Base-by-base conservation (phyloP, 1,140 invertebrate species). In the Parasteatoda tepidariorum region DNA sequence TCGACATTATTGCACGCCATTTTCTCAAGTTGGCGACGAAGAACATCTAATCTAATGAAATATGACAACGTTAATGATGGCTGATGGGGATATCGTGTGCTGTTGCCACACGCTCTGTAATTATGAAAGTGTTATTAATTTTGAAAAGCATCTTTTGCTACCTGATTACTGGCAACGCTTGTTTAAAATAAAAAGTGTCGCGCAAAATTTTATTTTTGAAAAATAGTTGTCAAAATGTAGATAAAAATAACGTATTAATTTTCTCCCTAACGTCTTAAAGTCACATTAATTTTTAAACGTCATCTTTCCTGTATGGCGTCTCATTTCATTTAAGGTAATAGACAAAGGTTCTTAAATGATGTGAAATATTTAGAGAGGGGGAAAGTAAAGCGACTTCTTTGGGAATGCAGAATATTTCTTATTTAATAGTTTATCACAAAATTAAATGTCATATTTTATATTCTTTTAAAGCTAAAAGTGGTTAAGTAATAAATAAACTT, bases 11-110 rank as follows among this genome's bases (percentile, higher is more conserved):
- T 79, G 75, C 62, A 59, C 55, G 28, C 62, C 76, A 59, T 79
- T 79, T 79, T 79, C 76, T 79, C 76, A 68, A 79, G 76, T 68
- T 68, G 30, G 34, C 33, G 48, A n/a, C 34, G 18, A 3, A 55
- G 41, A 57, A 18, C 48, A 41, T 79, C 41, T 79, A 68, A 79
- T 68, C 76, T 79, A 68, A 67, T 68, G 64, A 68, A 79, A 79
- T 79, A 79, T 68, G 76, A 79, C 76, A 68, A 30, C 76, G 76
- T 68, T 79, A 79, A 79, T 79, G 76, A 79, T 68, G 59, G 62
- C 48, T 67, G 76, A 57, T 79, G 66, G 48, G 30, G 15, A 34
- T 79, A 55, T 38, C 64, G 64, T 48, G 24, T 28, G 28, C 15
- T 57, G 34, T 68, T 79, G 11, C 41, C 24, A 59, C 31, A 38